phyloP scores from a whole-genome alignment of 2,888 invertebrate species.

The Creontiades dilutus region DNA sequence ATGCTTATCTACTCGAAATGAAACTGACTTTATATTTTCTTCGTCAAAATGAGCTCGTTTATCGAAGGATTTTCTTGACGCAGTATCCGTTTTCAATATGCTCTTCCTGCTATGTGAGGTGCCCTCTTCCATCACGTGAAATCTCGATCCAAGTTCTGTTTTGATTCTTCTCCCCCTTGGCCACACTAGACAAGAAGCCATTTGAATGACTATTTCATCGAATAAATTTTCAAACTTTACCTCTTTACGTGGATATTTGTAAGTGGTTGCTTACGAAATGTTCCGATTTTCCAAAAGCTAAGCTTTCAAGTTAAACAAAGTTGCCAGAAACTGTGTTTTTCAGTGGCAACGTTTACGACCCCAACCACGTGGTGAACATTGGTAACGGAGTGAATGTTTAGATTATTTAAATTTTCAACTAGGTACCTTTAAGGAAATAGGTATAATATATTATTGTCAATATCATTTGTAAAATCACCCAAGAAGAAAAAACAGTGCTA shows the following conservation, averaged over 20 bases:
- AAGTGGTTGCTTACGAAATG: background rate
- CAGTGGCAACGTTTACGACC: no score
- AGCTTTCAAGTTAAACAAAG: no score
- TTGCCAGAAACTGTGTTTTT: no score
- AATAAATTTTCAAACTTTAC: background rate
- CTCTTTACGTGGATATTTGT: background rate
- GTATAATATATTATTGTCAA: no score
- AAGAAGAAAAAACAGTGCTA: no score
- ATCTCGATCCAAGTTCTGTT: background rate
- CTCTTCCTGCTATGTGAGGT: constrained; percentile 40
- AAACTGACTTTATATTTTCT: constrained; percentile 49
- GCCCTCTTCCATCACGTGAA: background rate
- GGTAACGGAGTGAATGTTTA: no score
- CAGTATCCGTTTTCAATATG: constrained; percentile 40
- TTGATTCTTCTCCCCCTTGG: background rate
- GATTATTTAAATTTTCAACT: no score
- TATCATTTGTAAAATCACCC: no score
- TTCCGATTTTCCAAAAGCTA: no score
- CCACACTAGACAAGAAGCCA: background rate
- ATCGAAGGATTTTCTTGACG: background rate
- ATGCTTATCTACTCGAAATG: no score
- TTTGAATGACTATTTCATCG: background rate
- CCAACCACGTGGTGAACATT: no score
- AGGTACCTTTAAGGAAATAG: no score
- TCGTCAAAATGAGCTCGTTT: constrained; percentile 54